phyloP scores from a whole-genome alignment of 1,140 invertebrate genomes.

The Eciton burchellii region DNA sequence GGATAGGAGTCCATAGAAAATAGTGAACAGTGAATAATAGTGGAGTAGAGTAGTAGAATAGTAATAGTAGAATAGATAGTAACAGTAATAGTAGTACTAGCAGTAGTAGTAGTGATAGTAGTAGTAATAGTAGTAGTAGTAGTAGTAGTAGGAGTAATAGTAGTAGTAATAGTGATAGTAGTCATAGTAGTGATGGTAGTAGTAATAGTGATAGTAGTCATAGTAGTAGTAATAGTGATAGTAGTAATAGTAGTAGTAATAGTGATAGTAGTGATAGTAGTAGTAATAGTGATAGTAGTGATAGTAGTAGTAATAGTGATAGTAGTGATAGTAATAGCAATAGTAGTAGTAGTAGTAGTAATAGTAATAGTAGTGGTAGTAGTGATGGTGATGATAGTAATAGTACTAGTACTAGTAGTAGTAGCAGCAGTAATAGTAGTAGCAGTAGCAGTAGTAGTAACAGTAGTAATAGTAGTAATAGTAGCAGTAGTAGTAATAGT shows the following conservation, averaged over 20 bases:
- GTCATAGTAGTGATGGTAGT: too few relatives aligned
- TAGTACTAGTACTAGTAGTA: slow-evolving; percentile 25
- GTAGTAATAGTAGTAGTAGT: slow-evolving; percentile 24
- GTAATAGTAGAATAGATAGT: slow-evolving; percentile 26
- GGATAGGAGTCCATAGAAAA: slow-evolving; percentile 39
- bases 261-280: too few relatives aligned
- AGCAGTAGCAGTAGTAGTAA: background rate
- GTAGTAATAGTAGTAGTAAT: slow-evolving; percentile 52
- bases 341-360: slow-evolving; percentile 9
- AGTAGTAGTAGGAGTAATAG: slow-evolving; percentile 26
- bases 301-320: slow-evolving; percentile 52
- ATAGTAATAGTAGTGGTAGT: slow-evolving; percentile 29
- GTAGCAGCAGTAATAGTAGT: slow-evolving; percentile 18
- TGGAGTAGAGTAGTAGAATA: slow-evolving; percentile 37
- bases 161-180: slow-evolving; percentile 19
- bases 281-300: slow-evolving; percentile 56
- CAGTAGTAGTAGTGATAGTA: too few relatives aligned
- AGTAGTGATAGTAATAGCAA: slow-evolving; percentile 53
- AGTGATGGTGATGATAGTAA: slow-evolving; percentile 38
- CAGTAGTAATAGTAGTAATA: slow-evolving; percentile 15
- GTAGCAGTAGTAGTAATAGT: slow-evolving; percentile 17
- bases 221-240: slow-evolving; percentile 18
- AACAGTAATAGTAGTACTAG: too few relatives aligned
- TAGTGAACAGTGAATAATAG: slow-evolving; percentile 24
- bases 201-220: slow-evolving; percentile 23